Conservation (phyloP, 2,888 invertebrate species). For the Scelioninae gen. 1 region DNA sequence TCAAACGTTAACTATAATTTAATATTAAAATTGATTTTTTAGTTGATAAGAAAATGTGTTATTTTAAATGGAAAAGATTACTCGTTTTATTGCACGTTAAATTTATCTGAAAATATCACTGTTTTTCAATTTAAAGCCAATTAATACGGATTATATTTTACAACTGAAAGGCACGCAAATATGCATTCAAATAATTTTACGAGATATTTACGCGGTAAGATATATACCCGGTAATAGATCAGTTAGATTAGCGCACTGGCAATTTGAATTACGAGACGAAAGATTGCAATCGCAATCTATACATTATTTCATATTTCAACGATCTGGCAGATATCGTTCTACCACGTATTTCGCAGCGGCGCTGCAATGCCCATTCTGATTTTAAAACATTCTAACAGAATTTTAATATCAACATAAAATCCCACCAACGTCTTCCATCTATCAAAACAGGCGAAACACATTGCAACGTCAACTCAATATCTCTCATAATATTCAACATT, state of each 20-base stretch:
- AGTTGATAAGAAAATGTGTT: background rate
- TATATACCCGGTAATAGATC: constrained; percentile 2
- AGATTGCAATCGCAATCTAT: constrained; percentile 35
- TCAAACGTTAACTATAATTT: too few species aligned
- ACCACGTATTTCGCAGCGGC: constrained; percentile 1
- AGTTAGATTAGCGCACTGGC: constrained; percentile 11
- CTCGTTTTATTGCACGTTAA: too few species aligned
- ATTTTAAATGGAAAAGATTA: background rate
- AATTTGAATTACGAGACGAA: constrained; percentile 18
- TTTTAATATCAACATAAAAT: constrained; percentile 40
- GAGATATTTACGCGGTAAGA: background rate
- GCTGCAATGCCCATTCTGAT: background rate
- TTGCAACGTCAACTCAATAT: constrained; percentile 17
- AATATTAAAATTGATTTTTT: background rate
- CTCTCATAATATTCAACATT: constrained; percentile 10
- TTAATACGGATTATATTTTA: background rate
- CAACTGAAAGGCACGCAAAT: background rate
- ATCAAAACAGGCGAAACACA: constrained; percentile 12
- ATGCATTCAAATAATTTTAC: constrained; percentile 3
- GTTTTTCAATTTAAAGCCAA: too few species aligned
- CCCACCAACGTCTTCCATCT: constrained; percentile 13
- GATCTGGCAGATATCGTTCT: constrained; percentile 7
- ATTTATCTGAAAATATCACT: too few species aligned
- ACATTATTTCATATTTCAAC: constrained; percentile 34
- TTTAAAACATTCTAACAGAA: constrained; percentile 13